Conservation (phyloP, 1,140 invertebrate species). For the Zaprionus lachaisei region DNA sequence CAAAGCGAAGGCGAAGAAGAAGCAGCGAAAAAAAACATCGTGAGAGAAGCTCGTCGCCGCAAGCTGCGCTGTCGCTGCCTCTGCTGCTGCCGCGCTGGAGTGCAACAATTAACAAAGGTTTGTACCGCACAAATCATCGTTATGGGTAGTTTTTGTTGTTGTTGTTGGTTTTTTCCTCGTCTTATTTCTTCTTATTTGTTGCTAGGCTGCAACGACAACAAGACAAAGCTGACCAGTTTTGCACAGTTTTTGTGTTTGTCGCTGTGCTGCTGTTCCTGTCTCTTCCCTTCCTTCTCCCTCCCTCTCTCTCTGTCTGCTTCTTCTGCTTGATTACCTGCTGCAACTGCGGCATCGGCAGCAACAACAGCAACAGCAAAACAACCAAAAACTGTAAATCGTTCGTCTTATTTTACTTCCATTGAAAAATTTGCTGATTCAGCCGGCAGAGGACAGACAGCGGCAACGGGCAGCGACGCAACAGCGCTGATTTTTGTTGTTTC, state of each 20-base stretch:
- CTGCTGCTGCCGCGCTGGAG: constrained; percentile 15
- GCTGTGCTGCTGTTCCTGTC: background rate
- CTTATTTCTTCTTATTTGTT: constrained; percentile 16
- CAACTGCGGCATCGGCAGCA: constrained; percentile 37
- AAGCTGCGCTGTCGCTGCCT: constrained; percentile 17
- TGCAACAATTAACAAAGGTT: constrained; percentile 43
- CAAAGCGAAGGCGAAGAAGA: background rate
- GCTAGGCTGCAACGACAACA: background rate
- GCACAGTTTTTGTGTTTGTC: constrained; percentile 39
- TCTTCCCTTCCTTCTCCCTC: constrained; percentile 12
- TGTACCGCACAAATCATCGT: constrained; percentile 22
- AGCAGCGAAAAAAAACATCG: constrained; percentile 18
- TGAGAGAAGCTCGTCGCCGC: constrained; percentile 23
- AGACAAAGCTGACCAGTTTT: constrained; percentile 48
- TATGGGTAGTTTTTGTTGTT: constrained; percentile 29
- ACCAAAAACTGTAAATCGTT: constrained; percentile 67
- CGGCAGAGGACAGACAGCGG: constrained; percentile 7
- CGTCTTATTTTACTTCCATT: constrained; percentile 59
- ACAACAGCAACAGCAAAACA: constrained; percentile 27
- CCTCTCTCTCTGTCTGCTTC: constrained; percentile 20
- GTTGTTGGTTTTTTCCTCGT: background rate
- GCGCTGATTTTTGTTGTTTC: constrained; percentile 48
- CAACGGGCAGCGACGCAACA: constrained; percentile 29
- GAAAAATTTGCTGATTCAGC: constrained; percentile 69
- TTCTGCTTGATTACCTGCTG: constrained; percentile 45